phyloP scores from a whole-genome alignment of 1,140 invertebrate species.

The Papilio polytes region DNA sequence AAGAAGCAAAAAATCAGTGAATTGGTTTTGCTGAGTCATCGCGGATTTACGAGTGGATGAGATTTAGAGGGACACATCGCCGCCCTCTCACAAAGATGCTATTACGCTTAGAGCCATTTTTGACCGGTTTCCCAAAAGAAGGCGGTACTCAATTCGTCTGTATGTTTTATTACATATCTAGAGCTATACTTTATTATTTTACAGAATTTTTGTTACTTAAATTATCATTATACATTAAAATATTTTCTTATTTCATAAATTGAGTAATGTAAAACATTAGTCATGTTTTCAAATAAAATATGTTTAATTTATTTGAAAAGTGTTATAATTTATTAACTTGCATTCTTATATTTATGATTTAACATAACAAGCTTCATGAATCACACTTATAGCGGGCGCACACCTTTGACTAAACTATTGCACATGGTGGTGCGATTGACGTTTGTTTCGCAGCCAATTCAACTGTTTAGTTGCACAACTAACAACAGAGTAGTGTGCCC shows the following conservation, averaged over 20 bases:
- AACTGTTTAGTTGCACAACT: no score
- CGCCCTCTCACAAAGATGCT: no score
- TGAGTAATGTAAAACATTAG: neutral
- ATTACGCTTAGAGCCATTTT: neutral
- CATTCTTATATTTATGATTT: neutral
- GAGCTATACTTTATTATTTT: neutral
- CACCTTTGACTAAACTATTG: no score
- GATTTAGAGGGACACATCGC: neutral
- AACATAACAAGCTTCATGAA: neutral
- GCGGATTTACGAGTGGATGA: slow-evolving; percentile 24
- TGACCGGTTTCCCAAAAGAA: no score
- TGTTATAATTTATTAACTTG: no score
- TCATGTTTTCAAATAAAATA: neutral
- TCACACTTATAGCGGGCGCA: neutral
- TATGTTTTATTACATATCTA: neutral
- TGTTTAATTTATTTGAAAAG: no score
- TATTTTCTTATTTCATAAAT: neutral
- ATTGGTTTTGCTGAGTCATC: neutral
- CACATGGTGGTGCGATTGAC: no score
- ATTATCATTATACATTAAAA: neutral
- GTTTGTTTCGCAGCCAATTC: no score
- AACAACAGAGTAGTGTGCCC: no score
- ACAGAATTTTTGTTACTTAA: neutral
- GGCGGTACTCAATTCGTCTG: no score
- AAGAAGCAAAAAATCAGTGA: neutral